These are phyloP conservation scores for Mimas tiliae DNA, from an alignment of 2,888 invertebrate genomes.

Conservation along the genomic window DNA sequence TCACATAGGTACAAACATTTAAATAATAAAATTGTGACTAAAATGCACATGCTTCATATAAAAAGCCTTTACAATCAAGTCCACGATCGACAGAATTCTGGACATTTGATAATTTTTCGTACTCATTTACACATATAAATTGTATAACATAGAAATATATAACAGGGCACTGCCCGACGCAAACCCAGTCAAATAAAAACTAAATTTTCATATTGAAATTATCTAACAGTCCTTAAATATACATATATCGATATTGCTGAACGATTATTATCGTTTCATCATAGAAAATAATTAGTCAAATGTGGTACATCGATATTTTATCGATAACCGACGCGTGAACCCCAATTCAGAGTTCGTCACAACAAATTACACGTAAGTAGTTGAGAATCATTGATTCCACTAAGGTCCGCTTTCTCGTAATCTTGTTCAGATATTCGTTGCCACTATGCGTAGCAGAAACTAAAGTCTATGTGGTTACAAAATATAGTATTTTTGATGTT, in stretches of 20 bases:
- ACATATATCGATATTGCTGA: constrained; percentile 16
- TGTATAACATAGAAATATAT: constrained; percentile 34
- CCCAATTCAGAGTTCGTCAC: constrained; percentile 8
- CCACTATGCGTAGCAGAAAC: no score
- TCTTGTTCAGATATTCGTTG: no score
- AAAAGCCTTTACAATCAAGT: constrained; percentile 25
- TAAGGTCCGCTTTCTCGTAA: no score
- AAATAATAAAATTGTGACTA: constrained; percentile 38
- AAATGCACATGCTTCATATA: constrained; percentile 44
- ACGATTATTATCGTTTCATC: not conserved
- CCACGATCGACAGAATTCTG: not conserved
- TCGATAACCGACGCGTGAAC: constrained; percentile 2
- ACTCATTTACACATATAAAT: constrained; percentile 22
- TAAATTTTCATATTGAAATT: constrained; percentile 21
- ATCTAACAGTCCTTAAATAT: constrained; percentile 22
- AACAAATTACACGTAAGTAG: constrained; percentile 9
- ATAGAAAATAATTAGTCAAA: constrained; percentile 16
- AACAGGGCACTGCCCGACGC: constrained; percentile 48
- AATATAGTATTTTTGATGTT: no score
- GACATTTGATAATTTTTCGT: constrained; percentile 25
- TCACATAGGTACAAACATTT: constrained; percentile 32
- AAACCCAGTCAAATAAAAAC: constrained; percentile 41
- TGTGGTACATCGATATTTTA: not conserved
- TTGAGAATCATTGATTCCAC: constrained; percentile 17
- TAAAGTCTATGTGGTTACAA: no score